Conservation (phyloP, 2,888 invertebrate species). For the Limnephilus auricula region DNA sequence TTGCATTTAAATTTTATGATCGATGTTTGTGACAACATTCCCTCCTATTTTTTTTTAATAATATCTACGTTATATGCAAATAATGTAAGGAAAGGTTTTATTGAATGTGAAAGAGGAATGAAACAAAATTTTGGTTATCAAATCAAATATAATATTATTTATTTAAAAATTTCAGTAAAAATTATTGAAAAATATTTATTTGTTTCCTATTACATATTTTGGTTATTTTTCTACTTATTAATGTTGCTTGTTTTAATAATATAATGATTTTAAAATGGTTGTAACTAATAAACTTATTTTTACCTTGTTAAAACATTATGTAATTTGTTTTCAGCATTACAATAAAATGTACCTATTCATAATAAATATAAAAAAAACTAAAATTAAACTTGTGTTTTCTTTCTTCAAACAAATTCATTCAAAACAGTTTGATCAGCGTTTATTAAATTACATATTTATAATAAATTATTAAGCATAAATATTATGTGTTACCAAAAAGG, state of each 20-base stretch:
- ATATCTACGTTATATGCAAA: not conserved
- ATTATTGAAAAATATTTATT: constrained; percentile 11
- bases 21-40: constrained; percentile 57
- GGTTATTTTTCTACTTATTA: not conserved
- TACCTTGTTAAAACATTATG: not conserved
- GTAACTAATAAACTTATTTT: not conserved
- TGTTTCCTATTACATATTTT: not conserved
- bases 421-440: not conserved
- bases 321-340: not conserved
- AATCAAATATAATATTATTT: not conserved
- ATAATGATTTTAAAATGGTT: not conserved
- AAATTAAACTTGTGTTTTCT: not conserved
- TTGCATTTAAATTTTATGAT: not conserved
- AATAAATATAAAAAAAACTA: not conserved
- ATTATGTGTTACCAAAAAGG: not conserved
- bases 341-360: not conserved
- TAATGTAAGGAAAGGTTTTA: not conserved
- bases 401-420: not conserved
- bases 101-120: not conserved
- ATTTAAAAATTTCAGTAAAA: not conserved
- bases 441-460: not conserved
- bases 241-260: constrained; percentile 2
- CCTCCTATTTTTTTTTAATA: constrained; percentile 47
- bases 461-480: not conserved
- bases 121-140: not conserved